Base-by-base conservation (phyloP, 2,797 vertebrate genomes). In the Myripristis murdjan region DNA sequence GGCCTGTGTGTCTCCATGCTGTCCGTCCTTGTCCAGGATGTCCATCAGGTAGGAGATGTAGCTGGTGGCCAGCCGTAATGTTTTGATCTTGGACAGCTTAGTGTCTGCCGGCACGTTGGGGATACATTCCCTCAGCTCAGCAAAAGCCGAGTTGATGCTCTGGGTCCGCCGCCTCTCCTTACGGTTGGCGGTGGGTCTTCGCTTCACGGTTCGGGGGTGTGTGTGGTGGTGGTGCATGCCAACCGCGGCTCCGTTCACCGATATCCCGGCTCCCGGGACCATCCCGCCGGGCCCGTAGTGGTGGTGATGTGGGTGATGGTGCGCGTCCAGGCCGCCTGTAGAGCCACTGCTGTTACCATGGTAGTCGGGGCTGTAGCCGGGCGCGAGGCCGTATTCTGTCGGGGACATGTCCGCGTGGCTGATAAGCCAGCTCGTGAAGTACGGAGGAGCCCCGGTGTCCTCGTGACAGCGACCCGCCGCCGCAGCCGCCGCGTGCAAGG, bases 1-100 rank as follows among this genome's bases (percentile, higher is more conserved):
- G 82, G 97, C 98, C 94, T 98, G 97, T 24, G 97, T 96, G 88
- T 99, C 97, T 16, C 96, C 98, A 74, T 96, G 95, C 93, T 97
- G 96, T 67, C 97, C 97, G 92, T 99, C 98, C 89, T 98, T 97
- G 92, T 97, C 98, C 93, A 99, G 95, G 89, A 99, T 97, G 94
- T 99, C 98, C 97, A 98, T 99, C 95, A 99, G 96, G 95, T 99
- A 99, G 90, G 98, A 97, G 92, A 99, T 99, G 92, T 99, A 99
- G 94, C 97, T 97, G 90, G 98, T 99, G 80, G 98, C 98, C 92
- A 99, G 86, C 66, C 98, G 95, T 52, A 99, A 92, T 1, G 97
- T 98, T 85, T 99, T 99, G 86, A 99, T 99, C 86, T 99, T 99
- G 89, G 98, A 99, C 79, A 99, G 95, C 55, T 99, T 99, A 76